Conservation (phyloP, 2,113 vertebrate genomes). For the Carlito syrichta region DNA sequence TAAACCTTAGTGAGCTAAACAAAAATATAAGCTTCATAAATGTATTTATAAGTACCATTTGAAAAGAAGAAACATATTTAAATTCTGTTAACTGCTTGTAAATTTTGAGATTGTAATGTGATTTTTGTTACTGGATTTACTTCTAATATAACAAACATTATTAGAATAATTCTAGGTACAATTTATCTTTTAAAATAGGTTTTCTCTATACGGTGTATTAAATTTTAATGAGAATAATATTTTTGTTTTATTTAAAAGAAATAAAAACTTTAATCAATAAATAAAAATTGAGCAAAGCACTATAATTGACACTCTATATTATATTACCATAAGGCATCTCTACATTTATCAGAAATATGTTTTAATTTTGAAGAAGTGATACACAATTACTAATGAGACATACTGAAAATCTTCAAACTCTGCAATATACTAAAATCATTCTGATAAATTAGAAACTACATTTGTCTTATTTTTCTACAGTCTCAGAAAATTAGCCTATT, state of each 20-base stretch:
- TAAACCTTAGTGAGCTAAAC: not conserved
- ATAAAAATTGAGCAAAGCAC: not conserved
- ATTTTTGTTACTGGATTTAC: conserved; percentile 59
- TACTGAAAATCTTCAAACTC: not conserved
- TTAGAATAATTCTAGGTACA: conserved; percentile 61
- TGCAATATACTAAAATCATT: not conserved
- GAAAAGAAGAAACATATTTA: not conserved
- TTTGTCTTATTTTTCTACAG: not conserved
- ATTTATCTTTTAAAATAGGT: conserved; percentile 56
- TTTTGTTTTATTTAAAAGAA: not conserved
- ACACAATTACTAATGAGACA: not conserved
- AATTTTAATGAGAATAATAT: conserved; percentile 36
- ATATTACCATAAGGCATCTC: not conserved
- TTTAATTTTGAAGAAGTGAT: not conserved
- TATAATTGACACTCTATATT: not conserved
- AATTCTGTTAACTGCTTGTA: not conserved
- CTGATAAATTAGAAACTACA: not conserved
- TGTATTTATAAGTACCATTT: not conserved
- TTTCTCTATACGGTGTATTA: conserved; percentile 32
- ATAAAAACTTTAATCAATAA: not conserved
- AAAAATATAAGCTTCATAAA: not conserved
- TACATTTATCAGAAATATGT: not conserved
- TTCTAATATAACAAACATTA: not conserved
- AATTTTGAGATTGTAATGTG: not conserved
- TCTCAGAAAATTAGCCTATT: not conserved